Base-by-base conservation (phyloP, 2,113 vertebrate genomes). In the Marmota monax region DNA sequence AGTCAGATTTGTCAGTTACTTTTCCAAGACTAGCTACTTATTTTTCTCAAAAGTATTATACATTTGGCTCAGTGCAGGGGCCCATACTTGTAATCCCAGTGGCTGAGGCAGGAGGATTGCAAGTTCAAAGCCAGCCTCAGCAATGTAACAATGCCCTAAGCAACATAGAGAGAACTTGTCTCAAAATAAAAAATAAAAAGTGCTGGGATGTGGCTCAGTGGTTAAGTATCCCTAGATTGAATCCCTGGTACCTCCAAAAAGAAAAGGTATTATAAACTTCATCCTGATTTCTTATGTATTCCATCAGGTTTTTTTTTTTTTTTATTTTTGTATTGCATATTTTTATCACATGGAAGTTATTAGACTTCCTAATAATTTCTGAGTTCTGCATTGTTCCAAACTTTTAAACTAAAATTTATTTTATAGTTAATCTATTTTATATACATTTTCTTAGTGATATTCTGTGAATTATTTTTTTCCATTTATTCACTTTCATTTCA, bases 341-440 rank as follows among this genome's bases (percentile, higher is more conserved):
- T 20, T 77, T 72, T 67, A 37, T 37, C 53, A 45, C n/a, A 58
- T 53, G 23, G 23, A 17, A 48, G 12, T 92, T 90, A 74, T 51
- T 79, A 77, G 45, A 42, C 7, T 78, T 14, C 53, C 9, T 73
- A 80, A 78, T 74, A 73, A 91, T 86, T 91, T 88, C 65, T 48
- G 14, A 96, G 63, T 17, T 96, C 42, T 94, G 39, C 22, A n/a
- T 95, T 89, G 48, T 87, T 84, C 8, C 73, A 87, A 8, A 77
- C 10, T 86, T 94, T 79, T 79, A 92, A 82, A 77, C 67, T 94
- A 70, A 96, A 95, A 23, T 96, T 77, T 96, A n/a, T 17, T 63
- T 93, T 86, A 58, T 5, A 86, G 18, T 34, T 79, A 12, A 88
- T 63, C 18, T 17, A 89, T 78, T 91, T 86, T 70, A 51, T 69